A percentile compares a stretch with the other conserved stretches of the same genome.
Conservation (phyloP, 2,888 invertebrate species). For the Resseliella maxima region DNA sequence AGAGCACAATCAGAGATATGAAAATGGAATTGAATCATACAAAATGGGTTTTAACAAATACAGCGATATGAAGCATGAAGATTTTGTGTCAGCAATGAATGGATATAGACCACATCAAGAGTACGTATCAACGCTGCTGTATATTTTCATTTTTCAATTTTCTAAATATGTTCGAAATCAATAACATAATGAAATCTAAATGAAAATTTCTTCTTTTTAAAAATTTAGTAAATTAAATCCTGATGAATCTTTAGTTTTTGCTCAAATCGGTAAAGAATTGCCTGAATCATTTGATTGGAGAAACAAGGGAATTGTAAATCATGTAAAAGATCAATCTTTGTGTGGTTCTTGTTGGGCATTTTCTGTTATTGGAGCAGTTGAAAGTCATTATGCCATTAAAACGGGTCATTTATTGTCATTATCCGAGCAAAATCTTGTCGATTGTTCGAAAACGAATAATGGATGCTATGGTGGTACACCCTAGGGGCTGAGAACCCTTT, state of each 20-base stretch:
- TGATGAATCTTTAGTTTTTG: no score
- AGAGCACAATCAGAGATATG: conserved; percentile 82
- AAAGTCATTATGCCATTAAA: conserved; percentile 89
- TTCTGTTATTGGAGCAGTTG: conserved; percentile 90
- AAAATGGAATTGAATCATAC: conserved; percentile 74
- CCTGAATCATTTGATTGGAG: conserved; percentile 88
- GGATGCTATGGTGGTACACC: conserved; percentile 79
- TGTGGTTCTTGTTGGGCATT: conserved; percentile 96
- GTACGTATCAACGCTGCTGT: no score
- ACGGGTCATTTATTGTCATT: conserved; percentile 81
- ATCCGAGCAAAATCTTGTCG: conserved; percentile 94
- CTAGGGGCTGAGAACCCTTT: no score
- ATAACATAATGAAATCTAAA: no score
- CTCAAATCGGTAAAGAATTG: conserved; percentile 68
- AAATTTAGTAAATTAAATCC: not conserved
- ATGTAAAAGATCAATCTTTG: conserved; percentile 88
- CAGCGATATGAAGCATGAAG: conserved; percentile 87
- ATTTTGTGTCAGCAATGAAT: conserved; percentile 77
- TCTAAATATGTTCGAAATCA: no score
- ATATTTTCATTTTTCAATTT: no score
- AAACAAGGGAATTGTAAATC: conserved; percentile 84
- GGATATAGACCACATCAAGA: conserved; percentile 71
- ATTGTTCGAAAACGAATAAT: conserved; percentile 90
- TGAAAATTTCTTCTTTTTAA: not conserved
- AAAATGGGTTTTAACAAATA: conserved; percentile 83